Evolutionary conservation across 2,888 invertebrate genomes (phyloP).

Genomic region (Drosophila hamatofila): DNA sequence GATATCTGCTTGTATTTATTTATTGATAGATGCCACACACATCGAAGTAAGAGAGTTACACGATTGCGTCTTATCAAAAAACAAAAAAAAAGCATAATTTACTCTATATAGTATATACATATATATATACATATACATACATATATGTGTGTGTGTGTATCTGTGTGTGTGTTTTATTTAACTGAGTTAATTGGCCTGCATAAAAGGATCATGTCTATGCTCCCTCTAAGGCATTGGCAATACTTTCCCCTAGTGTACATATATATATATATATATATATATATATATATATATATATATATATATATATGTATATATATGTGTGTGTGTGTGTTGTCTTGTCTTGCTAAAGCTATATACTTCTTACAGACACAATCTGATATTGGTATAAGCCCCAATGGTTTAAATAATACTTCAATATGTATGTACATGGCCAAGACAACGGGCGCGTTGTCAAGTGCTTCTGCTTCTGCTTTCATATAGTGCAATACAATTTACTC

Average conservation of each 20-base stretch:
- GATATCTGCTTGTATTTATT: slow-evolving; percentile 21
- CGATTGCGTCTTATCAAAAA: slow-evolving; percentile 34
- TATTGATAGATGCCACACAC: slow-evolving; percentile 26
- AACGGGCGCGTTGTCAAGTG: slow-evolving; percentile 24
- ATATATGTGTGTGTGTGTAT: slow-evolving; percentile 29
- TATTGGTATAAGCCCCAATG: slow-evolving; percentile 33
- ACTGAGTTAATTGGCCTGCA: slow-evolving; percentile 46
- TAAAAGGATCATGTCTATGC: slow-evolving; percentile 19
- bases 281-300: no score
- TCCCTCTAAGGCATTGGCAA: slow-evolving; percentile 29
- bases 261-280: no score
- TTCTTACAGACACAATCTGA: slow-evolving; percentile 25
- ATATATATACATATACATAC: slow-evolving; percentile 62
- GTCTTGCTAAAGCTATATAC: slow-evolving; percentile 27
- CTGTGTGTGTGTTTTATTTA: slow-evolving; percentile 9
- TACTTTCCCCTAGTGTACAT: slow-evolving; percentile 45
- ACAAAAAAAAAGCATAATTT: slow-evolving; percentile 52
- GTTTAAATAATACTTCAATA: slow-evolving; percentile 75
- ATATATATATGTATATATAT: no score
- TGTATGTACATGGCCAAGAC: slow-evolving; percentile 71
- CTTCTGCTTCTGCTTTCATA: slow-evolving; percentile 8
- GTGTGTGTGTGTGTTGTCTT: no score
- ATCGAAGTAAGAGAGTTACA: slow-evolving; percentile 37
- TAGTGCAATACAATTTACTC: slow-evolving; percentile 31
- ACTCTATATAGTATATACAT: slow-evolving; percentile 63